Evolutionary conservation across 2,113 vertebrate species (phyloP).

Genomic region (Sinocyclocheilus grahami): DNA sequence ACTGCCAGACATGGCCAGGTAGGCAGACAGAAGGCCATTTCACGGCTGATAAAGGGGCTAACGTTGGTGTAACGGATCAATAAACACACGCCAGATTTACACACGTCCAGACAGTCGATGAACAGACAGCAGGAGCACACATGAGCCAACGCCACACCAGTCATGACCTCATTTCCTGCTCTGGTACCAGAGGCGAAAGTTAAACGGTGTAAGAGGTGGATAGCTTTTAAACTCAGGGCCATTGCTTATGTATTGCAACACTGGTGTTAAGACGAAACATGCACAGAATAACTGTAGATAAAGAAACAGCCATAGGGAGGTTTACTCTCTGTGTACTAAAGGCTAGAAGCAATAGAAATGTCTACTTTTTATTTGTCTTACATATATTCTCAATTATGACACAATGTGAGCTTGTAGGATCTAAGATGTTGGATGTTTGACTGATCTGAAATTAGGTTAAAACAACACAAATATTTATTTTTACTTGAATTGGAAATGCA

Average conservation of each 20-base stretch:
- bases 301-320: background rate
- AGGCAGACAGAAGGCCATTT: conserved; percentile 60
- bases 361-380: background rate
- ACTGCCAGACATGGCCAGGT: conserved; percentile 52
- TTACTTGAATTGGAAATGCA: background rate
- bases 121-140: conserved; percentile 32
- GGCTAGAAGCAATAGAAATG: background rate
- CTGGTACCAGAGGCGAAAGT: conserved; percentile 25
- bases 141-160: conserved; percentile 26
- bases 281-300: background rate
- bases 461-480: background rate
- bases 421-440: background rate
- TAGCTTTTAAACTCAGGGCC: background rate
- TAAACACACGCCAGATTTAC: conserved; percentile 56
- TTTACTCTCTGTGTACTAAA: background rate
- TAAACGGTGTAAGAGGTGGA: background rate
- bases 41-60: conserved; percentile 60
- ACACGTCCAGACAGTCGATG: conserved; percentile 31
- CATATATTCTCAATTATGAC: background rate
- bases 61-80: conserved; percentile 57
- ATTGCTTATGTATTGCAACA: background rate
- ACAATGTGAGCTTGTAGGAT: background rate
- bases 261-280: background rate
- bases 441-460: background rate
- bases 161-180: conserved; percentile 36